Conservation (phyloP, 2,113 vertebrate species). For the Cairina moschata region DNA sequence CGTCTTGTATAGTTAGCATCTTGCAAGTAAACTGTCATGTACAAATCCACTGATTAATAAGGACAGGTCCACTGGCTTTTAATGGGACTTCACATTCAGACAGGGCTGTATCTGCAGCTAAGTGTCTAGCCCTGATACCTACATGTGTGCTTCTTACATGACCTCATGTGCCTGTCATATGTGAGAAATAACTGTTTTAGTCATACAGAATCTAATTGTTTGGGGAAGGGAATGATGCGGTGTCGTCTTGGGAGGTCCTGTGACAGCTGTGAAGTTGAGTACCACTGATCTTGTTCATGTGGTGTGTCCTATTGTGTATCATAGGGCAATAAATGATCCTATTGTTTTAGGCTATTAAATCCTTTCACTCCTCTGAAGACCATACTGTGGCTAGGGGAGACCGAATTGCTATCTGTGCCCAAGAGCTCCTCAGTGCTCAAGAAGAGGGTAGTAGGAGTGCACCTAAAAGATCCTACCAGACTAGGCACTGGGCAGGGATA, state of each 20-base stretch:
- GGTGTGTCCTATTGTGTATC: background rate
- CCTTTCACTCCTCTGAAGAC: background rate
- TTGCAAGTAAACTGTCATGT: background rate
- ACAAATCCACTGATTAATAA: background rate
- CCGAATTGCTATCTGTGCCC: background rate
- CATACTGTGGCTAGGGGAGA: background rate
- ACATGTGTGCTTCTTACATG: rapidly evolving
- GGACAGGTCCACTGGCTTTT: background rate
- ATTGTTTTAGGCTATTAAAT: background rate
- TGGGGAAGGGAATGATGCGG: background rate
- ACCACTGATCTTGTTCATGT: background rate
- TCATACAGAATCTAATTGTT: background rate
- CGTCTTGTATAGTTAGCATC: background rate
- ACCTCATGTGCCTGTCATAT: rapidly evolving
- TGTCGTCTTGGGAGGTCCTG: background rate
- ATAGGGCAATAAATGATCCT: background rate
- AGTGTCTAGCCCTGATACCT: background rate
- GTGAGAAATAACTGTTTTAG: background rate
- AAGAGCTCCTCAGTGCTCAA: background rate
- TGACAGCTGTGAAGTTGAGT: background rate
- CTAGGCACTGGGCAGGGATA: background rate
- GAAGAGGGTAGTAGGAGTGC: background rate
- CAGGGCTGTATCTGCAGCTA: background rate
- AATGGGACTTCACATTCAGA: background rate
- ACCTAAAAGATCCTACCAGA: background rate